These are phyloP conservation scores for Crioceris asparagi DNA, from an alignment of 2,888 invertebrate genomes.

Conservation along the genomic window DNA sequence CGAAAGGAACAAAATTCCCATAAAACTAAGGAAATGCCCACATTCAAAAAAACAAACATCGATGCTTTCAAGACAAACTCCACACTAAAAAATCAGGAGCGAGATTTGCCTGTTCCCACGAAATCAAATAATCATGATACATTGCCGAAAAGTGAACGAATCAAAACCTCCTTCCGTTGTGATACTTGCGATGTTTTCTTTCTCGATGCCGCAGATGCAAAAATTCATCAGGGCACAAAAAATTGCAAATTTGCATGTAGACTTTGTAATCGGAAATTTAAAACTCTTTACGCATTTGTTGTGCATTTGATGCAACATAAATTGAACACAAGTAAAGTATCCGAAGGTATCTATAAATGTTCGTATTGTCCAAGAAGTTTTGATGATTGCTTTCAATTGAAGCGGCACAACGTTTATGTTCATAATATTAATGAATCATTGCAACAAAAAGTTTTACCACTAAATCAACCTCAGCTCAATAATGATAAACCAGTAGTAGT, in stretches of 20 bases:
- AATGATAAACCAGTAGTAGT: neutral
- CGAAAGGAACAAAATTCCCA: neutral
- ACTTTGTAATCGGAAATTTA: constrained; percentile 18
- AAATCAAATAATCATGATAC: no score
- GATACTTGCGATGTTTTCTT: constrained; percentile 19
- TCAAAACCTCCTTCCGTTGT: constrained; percentile 19
- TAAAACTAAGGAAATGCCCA: neutral
- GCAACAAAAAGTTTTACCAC: neutral
- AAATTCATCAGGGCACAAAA: constrained; percentile 11
- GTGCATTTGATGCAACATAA: constrained; percentile 22
- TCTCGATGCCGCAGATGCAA: constrained; percentile 16
- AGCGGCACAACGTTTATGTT: constrained; percentile 16
- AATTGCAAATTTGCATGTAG: constrained; percentile 21
- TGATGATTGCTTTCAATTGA: constrained; percentile 21
- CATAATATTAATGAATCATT: constrained; percentile 10
- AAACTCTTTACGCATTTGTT: constrained; percentile 21
- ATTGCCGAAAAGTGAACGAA: constrained; percentile 2
- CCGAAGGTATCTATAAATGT: constrained; percentile 15
- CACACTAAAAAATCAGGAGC: constrained; percentile 1
- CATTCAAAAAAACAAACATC: neutral
- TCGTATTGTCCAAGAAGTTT: constrained; percentile 16
- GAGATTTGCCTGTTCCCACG: no score
- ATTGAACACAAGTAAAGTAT: constrained; percentile 9
- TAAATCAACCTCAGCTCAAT: constrained; percentile 2
- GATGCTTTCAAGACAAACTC: neutral